phyloP scores from a whole-genome alignment of 2,797 vertebrate species.

The Brotula barbata region DNA sequence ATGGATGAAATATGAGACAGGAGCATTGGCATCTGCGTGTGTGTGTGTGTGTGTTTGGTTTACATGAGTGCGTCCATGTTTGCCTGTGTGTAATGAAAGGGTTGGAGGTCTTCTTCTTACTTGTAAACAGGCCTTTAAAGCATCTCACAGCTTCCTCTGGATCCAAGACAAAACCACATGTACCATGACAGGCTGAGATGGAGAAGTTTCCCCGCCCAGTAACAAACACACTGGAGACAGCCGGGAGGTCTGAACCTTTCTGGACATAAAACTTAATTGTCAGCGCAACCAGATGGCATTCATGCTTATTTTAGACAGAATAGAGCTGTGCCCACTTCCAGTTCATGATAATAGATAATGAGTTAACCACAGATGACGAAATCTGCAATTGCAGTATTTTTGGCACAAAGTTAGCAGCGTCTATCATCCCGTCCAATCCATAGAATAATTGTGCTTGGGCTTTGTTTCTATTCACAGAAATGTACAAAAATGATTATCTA shows the following conservation, averaged over 20 bases:
- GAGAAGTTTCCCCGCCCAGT: slow-evolving; percentile 42
- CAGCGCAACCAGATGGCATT: neutral
- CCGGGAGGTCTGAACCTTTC: slow-evolving; percentile 26
- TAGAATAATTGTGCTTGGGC: no score
- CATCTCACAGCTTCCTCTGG: slow-evolving; percentile 48
- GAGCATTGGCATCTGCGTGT: slow-evolving; percentile 31
- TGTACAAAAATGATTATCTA: no score
- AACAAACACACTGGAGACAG: slow-evolving; percentile 33
- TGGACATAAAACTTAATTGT: neutral
- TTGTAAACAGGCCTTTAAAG: slow-evolving; percentile 68
- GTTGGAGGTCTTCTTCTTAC: slow-evolving; percentile 44
- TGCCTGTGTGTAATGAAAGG: slow-evolving; percentile 31
- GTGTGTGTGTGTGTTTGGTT: slow-evolving; percentile 34
- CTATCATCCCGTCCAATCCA: no score
- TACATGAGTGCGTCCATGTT: slow-evolving; percentile 12
- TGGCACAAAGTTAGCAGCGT: no score
- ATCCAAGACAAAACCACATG: slow-evolving; percentile 52
- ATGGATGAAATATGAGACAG: slow-evolving; percentile 19
- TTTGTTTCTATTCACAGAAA: no score
- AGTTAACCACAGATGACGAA: neutral
- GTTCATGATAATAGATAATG: neutral
- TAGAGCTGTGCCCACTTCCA: neutral
- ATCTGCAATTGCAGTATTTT: no score
- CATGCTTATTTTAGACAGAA: neutral
- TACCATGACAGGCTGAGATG: slow-evolving; percentile 49